These are phyloP conservation scores for Pseudochromis fuscus DNA, from an alignment of 2,797 vertebrate species.

Conservation along the genomic window DNA sequence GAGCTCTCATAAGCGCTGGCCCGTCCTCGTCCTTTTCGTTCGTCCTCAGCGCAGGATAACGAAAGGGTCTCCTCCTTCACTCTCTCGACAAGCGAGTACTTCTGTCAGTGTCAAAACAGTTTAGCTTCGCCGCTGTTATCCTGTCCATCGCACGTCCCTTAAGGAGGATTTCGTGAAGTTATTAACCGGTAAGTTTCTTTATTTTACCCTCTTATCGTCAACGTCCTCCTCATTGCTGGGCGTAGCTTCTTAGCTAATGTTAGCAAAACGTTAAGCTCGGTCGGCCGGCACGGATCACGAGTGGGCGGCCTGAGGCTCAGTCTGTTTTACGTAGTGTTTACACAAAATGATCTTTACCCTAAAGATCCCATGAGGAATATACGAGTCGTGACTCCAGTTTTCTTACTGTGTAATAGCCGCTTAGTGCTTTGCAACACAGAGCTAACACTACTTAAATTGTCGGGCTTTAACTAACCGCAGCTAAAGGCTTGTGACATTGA, in stretches of 20 bases:
- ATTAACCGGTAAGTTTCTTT: conserved; percentile 51
- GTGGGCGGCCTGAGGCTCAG: background rate
- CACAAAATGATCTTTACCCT: rapidly evolving
- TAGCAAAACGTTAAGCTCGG: conserved; percentile 34
- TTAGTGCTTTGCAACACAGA: background rate
- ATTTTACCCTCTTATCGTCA: background rate
- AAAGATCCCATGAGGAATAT: background rate
- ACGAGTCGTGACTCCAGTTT: background rate
- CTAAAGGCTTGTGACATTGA: rapidly evolving
- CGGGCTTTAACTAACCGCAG: too few relatives aligned
- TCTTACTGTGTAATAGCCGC: background rate
- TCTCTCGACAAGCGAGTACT: background rate
- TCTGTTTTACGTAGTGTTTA: rapidly evolving
- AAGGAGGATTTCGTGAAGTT: background rate
- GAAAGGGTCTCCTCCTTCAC: rapidly evolving
- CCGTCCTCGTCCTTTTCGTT: conserved; percentile 79
- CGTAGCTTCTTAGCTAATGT: conserved; percentile 47
- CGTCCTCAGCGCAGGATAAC: conserved; percentile 91
- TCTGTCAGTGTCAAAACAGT: background rate
- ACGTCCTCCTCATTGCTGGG: background rate
- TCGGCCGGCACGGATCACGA: conserved; percentile 40
- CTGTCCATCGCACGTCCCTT: rapidly evolving
- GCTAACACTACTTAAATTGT: background rate
- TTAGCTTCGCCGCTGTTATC: rapidly evolving
- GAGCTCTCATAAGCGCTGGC: conserved; percentile 45